A percentile compares a stretch with the other conserved stretches of the same genome.
Evolutionary conservation across 2,888 invertebrate genomes (phyloP).

Genomic region (Osedax fenrisi): DNA sequence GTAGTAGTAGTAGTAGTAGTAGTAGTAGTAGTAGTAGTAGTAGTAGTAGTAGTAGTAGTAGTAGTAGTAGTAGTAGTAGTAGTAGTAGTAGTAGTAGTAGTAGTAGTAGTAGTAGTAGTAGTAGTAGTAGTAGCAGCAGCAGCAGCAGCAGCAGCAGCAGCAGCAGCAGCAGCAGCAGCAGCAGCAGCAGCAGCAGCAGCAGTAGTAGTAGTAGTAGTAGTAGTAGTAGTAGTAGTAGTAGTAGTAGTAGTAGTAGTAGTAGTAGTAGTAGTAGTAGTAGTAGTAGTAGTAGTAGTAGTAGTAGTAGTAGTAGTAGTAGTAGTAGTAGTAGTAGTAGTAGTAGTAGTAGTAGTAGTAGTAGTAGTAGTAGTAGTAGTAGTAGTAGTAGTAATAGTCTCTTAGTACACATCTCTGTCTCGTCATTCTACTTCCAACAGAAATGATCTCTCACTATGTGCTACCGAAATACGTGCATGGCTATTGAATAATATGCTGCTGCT

Average conservation of each 20-base stretch:
- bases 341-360: neutral
- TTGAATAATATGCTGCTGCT: too few relatives aligned
- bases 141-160: neutral
- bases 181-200: neutral
- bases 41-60: neutral
- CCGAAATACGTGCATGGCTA: too few relatives aligned
- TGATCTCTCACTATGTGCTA: too few relatives aligned
- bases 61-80: neutral
- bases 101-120: neutral
- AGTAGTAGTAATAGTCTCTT: neutral
- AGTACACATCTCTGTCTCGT: neutral
- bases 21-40: neutral
- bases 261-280: neutral
- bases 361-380: neutral
- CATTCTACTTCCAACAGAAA: too few relatives aligned
- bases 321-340: neutral
- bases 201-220: neutral
- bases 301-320: neutral
- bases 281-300: neutral
- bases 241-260: neutral
- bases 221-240: neutral
- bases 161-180: neutral
- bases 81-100: neutral
- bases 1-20: neutral
- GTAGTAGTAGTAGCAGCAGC: conserved; percentile 2